A percentile compares a stretch with the other conserved stretches of the same genome.
phyloP scores from a whole-genome alignment of 1,140 invertebrate genomes.

The Heliconius hermathena region DNA sequence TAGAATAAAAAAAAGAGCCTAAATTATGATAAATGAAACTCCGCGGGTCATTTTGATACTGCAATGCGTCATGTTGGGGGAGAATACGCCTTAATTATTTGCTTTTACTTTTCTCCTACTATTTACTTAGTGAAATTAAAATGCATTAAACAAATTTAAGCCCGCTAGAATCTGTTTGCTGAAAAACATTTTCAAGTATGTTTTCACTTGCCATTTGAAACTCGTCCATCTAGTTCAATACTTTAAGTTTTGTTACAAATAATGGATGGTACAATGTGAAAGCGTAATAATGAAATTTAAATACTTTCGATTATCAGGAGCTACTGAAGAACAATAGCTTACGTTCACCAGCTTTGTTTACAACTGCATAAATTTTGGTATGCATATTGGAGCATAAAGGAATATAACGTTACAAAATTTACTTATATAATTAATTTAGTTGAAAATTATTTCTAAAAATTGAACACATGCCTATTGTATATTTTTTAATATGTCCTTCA shows the following conservation, averaged over 20 bases:
- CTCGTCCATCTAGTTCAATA: conserved; percentile 17
- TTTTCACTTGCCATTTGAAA: conserved; percentile 35
- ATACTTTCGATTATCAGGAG: conserved; percentile 30
- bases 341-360: conserved; percentile 24
- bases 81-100: conserved; percentile 40
- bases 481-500: too few relatives aligned
- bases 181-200: conserved; percentile 29
- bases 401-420: neutral
- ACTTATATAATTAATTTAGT: neutral
- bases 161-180: conserved; percentile 25
- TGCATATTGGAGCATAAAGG: neutral
- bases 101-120: conserved; percentile 34
- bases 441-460: too few relatives aligned
- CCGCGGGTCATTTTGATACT: conserved; percentile 38
- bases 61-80: conserved; percentile 40
- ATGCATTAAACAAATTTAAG: conserved; percentile 42
- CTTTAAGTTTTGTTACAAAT: conserved; percentile 22
- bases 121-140: conserved; percentile 43
- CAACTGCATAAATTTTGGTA: conserved; percentile 15
- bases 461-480: too few relatives aligned
- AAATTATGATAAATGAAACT: conserved; percentile 41
- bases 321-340: conserved; percentile 26
- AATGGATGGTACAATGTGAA: conserved; percentile 16
- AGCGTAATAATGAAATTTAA: conserved; percentile 33
- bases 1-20: conserved; percentile 33